Evolutionary conservation across 2,888 invertebrate species (phyloP), one percentile per base, ranked within the genome.

Genomic region (Ormyrus rosae): DNA sequence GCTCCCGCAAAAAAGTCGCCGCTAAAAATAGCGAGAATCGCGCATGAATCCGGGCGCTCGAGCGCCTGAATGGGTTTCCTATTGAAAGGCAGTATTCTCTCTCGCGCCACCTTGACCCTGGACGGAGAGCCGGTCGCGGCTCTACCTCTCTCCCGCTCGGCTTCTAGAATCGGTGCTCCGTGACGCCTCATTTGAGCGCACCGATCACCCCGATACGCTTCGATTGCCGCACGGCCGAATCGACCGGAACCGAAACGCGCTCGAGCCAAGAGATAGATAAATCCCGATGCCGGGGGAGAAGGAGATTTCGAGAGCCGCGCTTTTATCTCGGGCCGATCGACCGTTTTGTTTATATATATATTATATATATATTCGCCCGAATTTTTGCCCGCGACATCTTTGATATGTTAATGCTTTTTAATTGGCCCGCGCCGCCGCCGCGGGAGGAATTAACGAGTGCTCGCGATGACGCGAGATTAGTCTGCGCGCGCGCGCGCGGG

Each of bases 141-240:
- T 19, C 19, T 19, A 67, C 19, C 19, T 19, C 19, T 19, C 46
- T n/a, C 9, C 46, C 60, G 51, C 50, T 56, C 56, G 60, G 53
- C 19, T 13, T 19, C 19, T 19, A 19, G 19, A 2, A 19, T 19
- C 34, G 3, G 6, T 34, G 34, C 58, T 19, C 34, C 65, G 74
- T 67, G 51, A 67, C 67, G 67, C 74, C 67, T 75, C 74, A 68
- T 75, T 68, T 60, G 68, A 56, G 65, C 64, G 63, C 53, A 55
- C 77, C 71, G 70, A 77, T 72, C 78, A 51, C 51, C 53, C 56
- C 61, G 72, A 78, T 78, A 71, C 78, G 78, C 65, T 78, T 70
- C 11, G 51, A 45, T 63, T 73, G 46, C 55, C 50, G 11, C 10
- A 45, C 46, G 48, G 6, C 6, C n/a, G 58, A 48, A 45, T 60